Conservation (phyloP, 2,797 vertebrate species). For the Stomatorhinus walkeri region DNA sequence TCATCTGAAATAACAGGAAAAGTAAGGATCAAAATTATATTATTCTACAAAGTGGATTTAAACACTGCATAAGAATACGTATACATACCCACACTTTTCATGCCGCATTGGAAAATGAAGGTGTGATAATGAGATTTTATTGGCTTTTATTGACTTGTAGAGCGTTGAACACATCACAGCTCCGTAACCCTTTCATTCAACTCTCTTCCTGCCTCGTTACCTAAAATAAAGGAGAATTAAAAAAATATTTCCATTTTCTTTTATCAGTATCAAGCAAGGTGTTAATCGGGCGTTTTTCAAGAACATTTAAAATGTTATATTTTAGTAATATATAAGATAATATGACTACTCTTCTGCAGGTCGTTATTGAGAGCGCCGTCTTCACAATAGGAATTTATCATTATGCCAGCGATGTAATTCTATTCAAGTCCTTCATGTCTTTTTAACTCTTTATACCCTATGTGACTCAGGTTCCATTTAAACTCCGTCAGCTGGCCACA, state of each 20-base stretch:
- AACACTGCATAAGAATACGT: background rate
- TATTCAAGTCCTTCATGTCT: conserved; percentile 27
- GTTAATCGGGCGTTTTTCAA: background rate
- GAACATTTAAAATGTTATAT: background rate
- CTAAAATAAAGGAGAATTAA: background rate
- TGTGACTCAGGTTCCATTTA: conserved; percentile 28
- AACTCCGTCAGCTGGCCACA: background rate
- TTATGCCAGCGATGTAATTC: conserved; percentile 30
- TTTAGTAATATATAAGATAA: background rate
- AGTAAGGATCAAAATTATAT: background rate
- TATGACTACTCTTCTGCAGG: background rate
- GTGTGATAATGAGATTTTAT: background rate
- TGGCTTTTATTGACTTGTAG: background rate
- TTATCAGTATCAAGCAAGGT: background rate
- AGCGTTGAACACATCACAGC: background rate
- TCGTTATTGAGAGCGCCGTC: background rate
- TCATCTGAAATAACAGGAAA: background rate
- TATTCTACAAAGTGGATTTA: background rate
- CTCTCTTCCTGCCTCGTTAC: background rate
- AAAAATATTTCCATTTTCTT: background rate
- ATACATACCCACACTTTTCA: background rate
- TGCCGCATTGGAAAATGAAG: background rate
- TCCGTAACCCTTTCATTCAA: background rate
- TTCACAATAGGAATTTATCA: conserved; percentile 27
- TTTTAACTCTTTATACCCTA: background rate